A percentile compares a stretch with the other conserved stretches of the same genome.
These are phyloP conservation scores for Cebidichthys violaceus DNA, from an alignment of 2,113 vertebrate species.

Conservation along the genomic window DNA sequence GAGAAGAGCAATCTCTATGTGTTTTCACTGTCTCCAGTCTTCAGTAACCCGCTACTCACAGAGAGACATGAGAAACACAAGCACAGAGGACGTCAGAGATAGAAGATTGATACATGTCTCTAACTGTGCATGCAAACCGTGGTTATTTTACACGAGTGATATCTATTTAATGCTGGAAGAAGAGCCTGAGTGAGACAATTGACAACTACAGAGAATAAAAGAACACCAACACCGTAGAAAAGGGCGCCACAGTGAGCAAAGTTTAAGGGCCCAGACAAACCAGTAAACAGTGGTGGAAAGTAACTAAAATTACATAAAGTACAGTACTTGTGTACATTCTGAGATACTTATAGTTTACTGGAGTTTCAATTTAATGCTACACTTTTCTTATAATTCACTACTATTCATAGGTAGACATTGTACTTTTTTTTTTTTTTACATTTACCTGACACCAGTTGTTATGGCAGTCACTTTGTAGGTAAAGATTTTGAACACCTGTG, in stretches of 20 bases:
- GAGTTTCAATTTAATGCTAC: neutral
- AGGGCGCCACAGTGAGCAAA: neutral
- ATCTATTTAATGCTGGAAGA: constrained; percentile 12
- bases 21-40: constrained; percentile 46
- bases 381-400: neutral
- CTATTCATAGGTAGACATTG: neutral
- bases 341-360: neutral
- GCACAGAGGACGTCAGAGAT: constrained; percentile 10
- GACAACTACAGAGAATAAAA: constrained; percentile 1
- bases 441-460: neutral
- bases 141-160: constrained; percentile 14
- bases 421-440: neutral
- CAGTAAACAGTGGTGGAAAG: neutral
- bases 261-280: neutral
- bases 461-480: neutral
- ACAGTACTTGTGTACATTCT: neutral
- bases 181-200: constrained; percentile 1
- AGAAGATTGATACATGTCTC: constrained; percentile 23
- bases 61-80: constrained; percentile 22
- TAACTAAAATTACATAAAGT: neutral
- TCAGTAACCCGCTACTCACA: constrained; percentile 28
- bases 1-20: constrained; percentile 54
- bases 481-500: neutral
- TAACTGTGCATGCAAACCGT: neutral
- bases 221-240: neutral